Conservation (phyloP, 2,888 invertebrate genomes). For the Melieria picta region DNA sequence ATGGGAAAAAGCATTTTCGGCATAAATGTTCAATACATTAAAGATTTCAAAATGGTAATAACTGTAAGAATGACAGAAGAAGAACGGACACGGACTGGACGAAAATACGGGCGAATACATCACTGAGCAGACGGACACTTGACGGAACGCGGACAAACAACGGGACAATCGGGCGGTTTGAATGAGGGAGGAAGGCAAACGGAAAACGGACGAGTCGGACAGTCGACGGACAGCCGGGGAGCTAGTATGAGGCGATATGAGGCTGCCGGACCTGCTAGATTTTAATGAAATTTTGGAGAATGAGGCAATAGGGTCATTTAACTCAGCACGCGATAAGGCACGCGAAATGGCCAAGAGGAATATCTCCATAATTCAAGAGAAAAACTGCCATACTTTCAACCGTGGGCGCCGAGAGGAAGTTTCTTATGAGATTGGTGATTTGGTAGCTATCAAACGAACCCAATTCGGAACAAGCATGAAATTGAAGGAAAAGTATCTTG, state of each 20-base stretch:
- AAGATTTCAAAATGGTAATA: constrained; percentile 7
- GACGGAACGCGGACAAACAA: no score
- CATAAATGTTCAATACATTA: constrained; percentile 6
- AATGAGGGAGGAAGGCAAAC: no score
- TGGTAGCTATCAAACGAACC: constrained; percentile 35
- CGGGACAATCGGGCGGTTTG: no score
- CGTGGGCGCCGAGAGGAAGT: constrained; percentile 1
- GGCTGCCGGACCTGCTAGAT: no score
- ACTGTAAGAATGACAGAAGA: no score
- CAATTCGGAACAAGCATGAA: constrained; percentile 28
- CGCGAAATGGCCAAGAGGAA: constrained; percentile 14
- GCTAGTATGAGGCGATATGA: no score
- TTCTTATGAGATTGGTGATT: constrained; percentile 16
- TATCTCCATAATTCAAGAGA: constrained; percentile 20
- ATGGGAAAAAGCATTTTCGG: constrained; percentile 7
- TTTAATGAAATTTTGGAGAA: neutral
- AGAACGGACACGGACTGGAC: no score
- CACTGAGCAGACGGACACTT: no score
- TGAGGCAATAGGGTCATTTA: neutral
- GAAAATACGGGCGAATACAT: no score
- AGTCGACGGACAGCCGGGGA: neutral
- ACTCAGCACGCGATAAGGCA: constrained; percentile 10
- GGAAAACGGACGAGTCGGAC: no score
- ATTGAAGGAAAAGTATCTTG: constrained; percentile 32
- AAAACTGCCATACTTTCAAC: constrained; percentile 24